Evolutionary conservation across 2,797 vertebrate species (phyloP), one percentile per base, ranked within the genome.

Genomic region (Syngnathus acus): DNA sequence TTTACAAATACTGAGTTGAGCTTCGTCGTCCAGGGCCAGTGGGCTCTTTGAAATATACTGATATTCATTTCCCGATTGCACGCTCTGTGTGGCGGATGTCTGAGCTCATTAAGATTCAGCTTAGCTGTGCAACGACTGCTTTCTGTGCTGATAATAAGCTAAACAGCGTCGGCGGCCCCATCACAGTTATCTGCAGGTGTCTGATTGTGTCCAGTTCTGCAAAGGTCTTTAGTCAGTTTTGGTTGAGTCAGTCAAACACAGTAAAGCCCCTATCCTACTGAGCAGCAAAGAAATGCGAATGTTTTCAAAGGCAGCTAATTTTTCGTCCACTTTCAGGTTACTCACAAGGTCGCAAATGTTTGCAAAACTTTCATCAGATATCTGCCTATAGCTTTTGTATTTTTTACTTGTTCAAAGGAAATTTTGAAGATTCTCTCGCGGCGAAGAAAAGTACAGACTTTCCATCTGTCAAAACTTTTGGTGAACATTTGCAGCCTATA

Each of bases 121-220:
- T 82, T 74, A 40, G 73, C 74, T 67, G 68, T 65, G 69, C 83
- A 80, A 74, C 76, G 74, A 60, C 72, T 72, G 77, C 63, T 86
- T 87, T 84, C 78, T 68, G 69, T 82, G 81, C 81, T 74, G 79
- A 80, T 85, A 78, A 83, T 80, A 84, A 84, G 74, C 75, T 68
- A 79, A 85, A 79, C 68, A 72, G 68, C 70, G 72, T 78, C 62
- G 23, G 68, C 78, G 74, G 72, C 69, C 75, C 69, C 74, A 74
- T 77, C 71, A 80, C 77, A 69, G 78, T 84, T 71, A 80, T 76
- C 76, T 80, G 75, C 79, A 86, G 81, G 82, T 86, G 81, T 79
- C 67, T 83, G 79, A 78, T 83, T 80, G 72, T 32, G 81, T 73
- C 77, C 70, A 59, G 78, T 69, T 68, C 70, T 73, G 72, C 38